These are phyloP conservation scores for Alviniconcha marisindica DNA, from an alignment of 1,140 invertebrate genomes.

Conservation along the genomic window DNA sequence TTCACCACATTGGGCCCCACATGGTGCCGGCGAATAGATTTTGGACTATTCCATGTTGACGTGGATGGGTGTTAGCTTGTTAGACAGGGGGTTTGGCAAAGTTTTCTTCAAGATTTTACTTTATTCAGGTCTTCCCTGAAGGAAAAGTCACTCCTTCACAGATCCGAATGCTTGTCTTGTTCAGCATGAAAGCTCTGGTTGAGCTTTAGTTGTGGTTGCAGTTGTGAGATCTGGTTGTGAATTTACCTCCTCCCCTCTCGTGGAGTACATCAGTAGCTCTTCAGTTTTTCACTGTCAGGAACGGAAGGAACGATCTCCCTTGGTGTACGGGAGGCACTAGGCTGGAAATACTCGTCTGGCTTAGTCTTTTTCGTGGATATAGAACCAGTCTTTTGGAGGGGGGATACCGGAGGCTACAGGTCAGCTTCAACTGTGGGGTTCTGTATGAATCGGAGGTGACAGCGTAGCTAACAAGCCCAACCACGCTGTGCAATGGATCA, in stretches of 20 bases:
- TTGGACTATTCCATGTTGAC: constrained; percentile 53
- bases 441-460: constrained; percentile 49
- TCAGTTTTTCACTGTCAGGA: constrained; percentile 33
- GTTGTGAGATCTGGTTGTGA: constrained; percentile 14
- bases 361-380: constrained; percentile 40
- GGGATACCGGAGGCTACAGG: constrained; percentile 33
- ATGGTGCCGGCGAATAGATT: constrained; percentile 48
- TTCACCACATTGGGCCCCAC: constrained; percentile 58
- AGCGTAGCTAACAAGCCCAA: constrained; percentile 42
- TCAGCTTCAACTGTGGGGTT: constrained; percentile 40
- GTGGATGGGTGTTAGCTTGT: constrained; percentile 12
- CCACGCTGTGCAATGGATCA: constrained; percentile 88
- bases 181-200: not conserved
- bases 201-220: not conserved
- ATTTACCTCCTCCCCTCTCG: constrained; percentile 30
- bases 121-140: constrained; percentile 21
- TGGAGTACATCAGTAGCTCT: constrained; percentile 26
- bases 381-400: constrained; percentile 32
- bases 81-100: not conserved
- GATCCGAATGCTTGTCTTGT: constrained; percentile 14
- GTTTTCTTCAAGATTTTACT: constrained; percentile 23
- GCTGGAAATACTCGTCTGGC: constrained; percentile 34
- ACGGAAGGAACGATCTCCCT: constrained; percentile 34
- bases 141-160: constrained; percentile 22
- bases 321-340: constrained; percentile 39